Conservation (phyloP, 2,113 vertebrate species). For the Psilopsiagon aurifrons region DNA sequence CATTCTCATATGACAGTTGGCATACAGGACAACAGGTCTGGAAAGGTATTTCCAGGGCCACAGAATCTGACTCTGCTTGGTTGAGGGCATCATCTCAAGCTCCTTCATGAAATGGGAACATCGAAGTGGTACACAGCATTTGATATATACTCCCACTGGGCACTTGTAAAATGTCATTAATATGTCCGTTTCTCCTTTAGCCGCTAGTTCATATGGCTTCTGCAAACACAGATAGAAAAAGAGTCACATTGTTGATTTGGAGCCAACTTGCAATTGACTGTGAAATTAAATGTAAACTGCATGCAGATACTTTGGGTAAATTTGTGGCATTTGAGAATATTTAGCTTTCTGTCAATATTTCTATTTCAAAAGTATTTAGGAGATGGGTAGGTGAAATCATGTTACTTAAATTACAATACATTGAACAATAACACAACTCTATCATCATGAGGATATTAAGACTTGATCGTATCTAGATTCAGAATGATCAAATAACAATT, state of each 20-base stretch:
- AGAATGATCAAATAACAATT: background rate
- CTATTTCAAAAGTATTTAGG: background rate
- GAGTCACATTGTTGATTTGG: background rate
- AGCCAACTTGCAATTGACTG: background rate
- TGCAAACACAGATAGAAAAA: background rate
- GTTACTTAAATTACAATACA: constrained; percentile 1
- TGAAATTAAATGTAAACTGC: background rate
- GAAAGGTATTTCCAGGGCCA: background rate
- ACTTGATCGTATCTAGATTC: background rate
- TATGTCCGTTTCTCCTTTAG: background rate
- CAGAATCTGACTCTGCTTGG: background rate
- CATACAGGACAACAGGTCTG: background rate
- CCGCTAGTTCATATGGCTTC: background rate
- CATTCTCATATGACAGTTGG: background rate
- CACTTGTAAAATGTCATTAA: background rate
- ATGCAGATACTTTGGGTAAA: background rate
- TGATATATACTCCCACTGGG: background rate
- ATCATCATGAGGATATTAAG: background rate
- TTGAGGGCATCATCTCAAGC: background rate
- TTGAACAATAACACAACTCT: background rate
- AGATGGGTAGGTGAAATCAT: background rate
- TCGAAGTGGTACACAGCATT: background rate
- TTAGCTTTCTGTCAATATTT: constrained; percentile 26
- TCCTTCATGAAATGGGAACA: background rate
- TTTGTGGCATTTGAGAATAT: background rate